phyloP scores from a whole-genome alignment of 2,888 invertebrate species.

The Ganaspis brasiliensis region DNA sequence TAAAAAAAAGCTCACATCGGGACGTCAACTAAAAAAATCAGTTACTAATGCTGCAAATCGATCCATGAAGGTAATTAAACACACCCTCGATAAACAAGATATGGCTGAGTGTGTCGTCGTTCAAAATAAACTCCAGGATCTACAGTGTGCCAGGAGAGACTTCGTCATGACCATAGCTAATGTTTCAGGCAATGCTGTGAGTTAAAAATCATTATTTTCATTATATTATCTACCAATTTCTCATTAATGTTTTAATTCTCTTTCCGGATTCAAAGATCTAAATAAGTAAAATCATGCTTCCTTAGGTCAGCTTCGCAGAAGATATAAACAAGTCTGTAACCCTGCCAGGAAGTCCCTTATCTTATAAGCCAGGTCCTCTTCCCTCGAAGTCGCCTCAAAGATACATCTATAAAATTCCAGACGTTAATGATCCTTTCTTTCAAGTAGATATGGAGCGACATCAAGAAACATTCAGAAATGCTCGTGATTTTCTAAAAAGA shows the following conservation, averaged over 20 bases:
- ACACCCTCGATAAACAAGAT: slow-evolving; percentile 67
- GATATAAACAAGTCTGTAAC: slow-evolving; percentile 26
- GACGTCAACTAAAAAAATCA: slow-evolving; percentile 62
- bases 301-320: slow-evolving; percentile 56
- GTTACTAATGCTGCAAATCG: slow-evolving; percentile 56
- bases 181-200: slow-evolving; percentile 68
- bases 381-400: not conserved
- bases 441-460: slow-evolving; percentile 59
- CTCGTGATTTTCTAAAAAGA: slow-evolving; percentile 63
- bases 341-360: slow-evolving; percentile 42
- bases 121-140: slow-evolving; percentile 66
- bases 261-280: not conserved
- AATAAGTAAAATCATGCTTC: no score
- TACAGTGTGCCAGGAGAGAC: slow-evolving; percentile 75
- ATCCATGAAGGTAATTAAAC: slow-evolving; percentile 69
- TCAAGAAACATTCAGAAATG: slow-evolving; percentile 68
- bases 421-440: slow-evolving; percentile 59
- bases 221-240: no score
- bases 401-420: slow-evolving; percentile 58
- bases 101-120: slow-evolving; percentile 66
- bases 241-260: no score
- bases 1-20: slow-evolving; percentile 71
- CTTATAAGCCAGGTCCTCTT: slow-evolving; percentile 36
- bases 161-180: slow-evolving; percentile 73
- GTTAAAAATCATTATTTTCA: no score